These are phyloP conservation scores for Barnardius zonarius DNA, from an alignment of 2,113 vertebrate species.

Conservation along the genomic window DNA sequence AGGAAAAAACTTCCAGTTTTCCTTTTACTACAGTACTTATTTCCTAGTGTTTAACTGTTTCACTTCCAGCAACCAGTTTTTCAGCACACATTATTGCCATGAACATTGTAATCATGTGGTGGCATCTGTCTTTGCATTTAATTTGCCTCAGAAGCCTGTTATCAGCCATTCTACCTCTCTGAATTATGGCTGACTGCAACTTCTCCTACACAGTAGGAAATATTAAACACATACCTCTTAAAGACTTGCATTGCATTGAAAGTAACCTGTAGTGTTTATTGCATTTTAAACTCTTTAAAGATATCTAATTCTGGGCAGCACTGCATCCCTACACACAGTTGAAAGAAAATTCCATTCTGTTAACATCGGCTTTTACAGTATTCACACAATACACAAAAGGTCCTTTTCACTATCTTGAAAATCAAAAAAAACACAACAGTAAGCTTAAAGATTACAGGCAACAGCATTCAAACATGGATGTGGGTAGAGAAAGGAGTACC, in stretches of 20 bases:
- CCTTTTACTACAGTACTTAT: constrained; percentile 25
- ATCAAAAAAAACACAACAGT: constrained; percentile 83
- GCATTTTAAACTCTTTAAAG: constrained; percentile 83
- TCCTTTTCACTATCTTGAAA: constrained; percentile 78
- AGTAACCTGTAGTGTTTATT: constrained; percentile 84
- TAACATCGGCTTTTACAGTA: constrained; percentile 76
- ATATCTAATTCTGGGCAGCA: constrained; percentile 87
- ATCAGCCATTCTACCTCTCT: constrained; percentile 71
- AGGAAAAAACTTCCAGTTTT: constrained; percentile 44
- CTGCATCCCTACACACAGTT: constrained; percentile 85
- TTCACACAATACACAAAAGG: constrained; percentile 79
- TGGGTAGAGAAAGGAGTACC: constrained; percentile 99
- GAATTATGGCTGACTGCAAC: constrained; percentile 72
- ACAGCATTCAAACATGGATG: constrained; percentile 99
- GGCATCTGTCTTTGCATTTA: constrained; percentile 57
- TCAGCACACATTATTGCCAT: constrained; percentile 62
- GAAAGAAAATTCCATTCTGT: constrained; percentile 83
- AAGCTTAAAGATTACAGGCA: constrained; percentile 95
- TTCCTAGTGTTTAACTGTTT: constrained; percentile 37
- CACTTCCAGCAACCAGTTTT: constrained; percentile 39
- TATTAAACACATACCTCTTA: constrained; percentile 86
- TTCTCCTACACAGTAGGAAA: constrained; percentile 85
- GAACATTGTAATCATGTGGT: constrained; percentile 24
- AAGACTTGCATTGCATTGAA: constrained; percentile 84
- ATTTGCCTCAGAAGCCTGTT: constrained; percentile 51